Conservation (phyloP, 2,113 vertebrate genomes). For the Pygoscelis adeliae region DNA sequence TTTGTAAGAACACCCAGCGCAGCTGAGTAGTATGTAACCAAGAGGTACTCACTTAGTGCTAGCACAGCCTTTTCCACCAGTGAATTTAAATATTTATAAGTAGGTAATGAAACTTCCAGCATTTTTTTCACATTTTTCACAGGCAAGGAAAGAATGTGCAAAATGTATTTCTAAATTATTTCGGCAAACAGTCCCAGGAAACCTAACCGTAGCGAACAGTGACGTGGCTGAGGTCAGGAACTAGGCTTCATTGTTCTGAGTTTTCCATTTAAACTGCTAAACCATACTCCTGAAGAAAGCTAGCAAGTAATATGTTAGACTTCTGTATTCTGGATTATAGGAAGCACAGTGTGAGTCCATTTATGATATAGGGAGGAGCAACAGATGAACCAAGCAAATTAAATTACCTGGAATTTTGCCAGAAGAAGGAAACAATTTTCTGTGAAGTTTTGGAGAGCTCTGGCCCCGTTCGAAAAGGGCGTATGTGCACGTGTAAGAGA, state of each 20-base stretch:
- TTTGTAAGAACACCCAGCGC: neutral
- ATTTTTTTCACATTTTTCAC: neutral
- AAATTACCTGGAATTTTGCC: neutral
- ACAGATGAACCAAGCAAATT: neutral
- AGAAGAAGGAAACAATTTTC: neutral
- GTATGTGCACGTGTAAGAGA: neutral
- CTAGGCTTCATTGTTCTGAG: neutral
- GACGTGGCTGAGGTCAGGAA: neutral
- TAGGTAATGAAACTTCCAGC: neutral
- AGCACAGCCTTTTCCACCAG: neutral
- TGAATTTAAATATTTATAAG: neutral
- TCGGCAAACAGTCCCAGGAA: neutral
- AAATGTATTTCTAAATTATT: neutral
- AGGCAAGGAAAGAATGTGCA: neutral
- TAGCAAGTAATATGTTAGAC: neutral
- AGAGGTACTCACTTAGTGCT: neutral
- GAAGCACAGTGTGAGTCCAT: neutral
- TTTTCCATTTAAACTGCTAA: neutral
- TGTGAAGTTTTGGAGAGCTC: neutral
- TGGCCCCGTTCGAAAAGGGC: neutral
- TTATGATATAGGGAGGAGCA: neutral
- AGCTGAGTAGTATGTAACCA: neutral
- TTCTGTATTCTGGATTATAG: neutral
- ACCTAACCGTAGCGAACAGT: neutral
- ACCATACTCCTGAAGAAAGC: neutral